Base-by-base conservation (phyloP, 2,888 invertebrate species). In the Agrochola lota region DNA sequence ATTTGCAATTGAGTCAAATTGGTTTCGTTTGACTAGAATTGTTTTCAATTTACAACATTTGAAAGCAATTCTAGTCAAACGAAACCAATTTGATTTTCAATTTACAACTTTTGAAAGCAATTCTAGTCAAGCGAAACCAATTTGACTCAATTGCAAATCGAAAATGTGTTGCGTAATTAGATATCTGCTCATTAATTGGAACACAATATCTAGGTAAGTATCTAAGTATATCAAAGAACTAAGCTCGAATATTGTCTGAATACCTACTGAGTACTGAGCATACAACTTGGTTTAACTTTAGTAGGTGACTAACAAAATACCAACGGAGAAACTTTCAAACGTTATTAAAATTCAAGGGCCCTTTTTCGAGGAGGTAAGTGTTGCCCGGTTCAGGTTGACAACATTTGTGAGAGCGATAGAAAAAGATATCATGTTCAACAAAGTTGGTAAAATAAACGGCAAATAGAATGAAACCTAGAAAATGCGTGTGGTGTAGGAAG, bases 281-380 rank as follows among this genome's bases (percentile, higher is more conserved):
- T 15, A 35, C 49, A 59, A 49, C 23, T 78, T 26, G 26, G 52
- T 46, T 76, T 20, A 83, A 77, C 43, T 83, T 60, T 26, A 59
- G 63, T 64, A 83, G 52, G 43, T 66, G 83, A 35, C 23, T 75
- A 64, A 60, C 87, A 78, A 81, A 71, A 78, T 78, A 74, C 59
- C 70, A 35, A 17, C 69, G 60, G 30, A 64, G 66, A 70, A 82
- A 87, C 59, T 76, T 78, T 59, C 76, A 75, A 80, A 74, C 71
- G 74, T 82, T 88, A 86, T 87, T 86, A 87, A 86, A 90, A 89
- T 89, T 86, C 74, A 62, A 83, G 77, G 59, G 73, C 72, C 71
- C 72, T 66, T 74, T 46, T 64, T 73, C 63, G 9, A 46, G 26
- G 8, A 6, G 69, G 60, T 55, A 63, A 72, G 80, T 66, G 74